Base-by-base conservation (phyloP, 2,888 invertebrate genomes). In the Leucophenga maculata region DNA sequence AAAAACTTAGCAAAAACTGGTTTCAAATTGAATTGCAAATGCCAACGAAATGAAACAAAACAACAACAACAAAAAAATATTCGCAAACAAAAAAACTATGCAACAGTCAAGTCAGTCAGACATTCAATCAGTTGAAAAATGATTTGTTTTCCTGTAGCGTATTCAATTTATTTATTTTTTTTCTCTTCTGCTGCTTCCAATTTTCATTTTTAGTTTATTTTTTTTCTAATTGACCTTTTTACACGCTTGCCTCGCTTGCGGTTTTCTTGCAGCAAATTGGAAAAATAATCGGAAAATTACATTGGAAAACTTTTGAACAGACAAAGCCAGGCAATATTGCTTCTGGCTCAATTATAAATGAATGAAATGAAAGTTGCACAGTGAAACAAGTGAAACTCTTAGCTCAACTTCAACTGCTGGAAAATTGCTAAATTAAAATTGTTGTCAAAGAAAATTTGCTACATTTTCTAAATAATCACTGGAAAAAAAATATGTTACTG, bases 11-110 rank as follows among this genome's bases (percentile, higher is more conserved):
- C 57, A 69, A 39, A 65, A 65, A 52, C 50, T 65, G 32, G 68
- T 68, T 70, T 74, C 39, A 54, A 59, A 59, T 59, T 65, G 80
- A 83, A 83, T 83, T 80, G 83, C 80, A 69, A 80, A 80, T 82
- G 69, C 71, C 73, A 75, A 77, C 13, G 16, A 59, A 32, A 31
- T 9, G 32, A 59, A 14, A 1, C 6, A 50, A 3, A 50, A 50
- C 16, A 50, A 50, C 6, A 59, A 32, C 14, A 59, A 57, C 22
- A 26, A 26, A 46, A 13, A 57, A 26, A 26, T 32, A 11, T 39
- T 3, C 8, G 8, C 39, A 39, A 39, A 39, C 39, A 31, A 50
- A 50, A 48, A 50, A 50, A 50, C 16, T 50, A 16, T 39, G 6
- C 26, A 4, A 26, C 4, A 26, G 11, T 39, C 11, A 3, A 39